Base-by-base conservation (phyloP, 2,113 vertebrate species). In the Cervus canadensis region DNA sequence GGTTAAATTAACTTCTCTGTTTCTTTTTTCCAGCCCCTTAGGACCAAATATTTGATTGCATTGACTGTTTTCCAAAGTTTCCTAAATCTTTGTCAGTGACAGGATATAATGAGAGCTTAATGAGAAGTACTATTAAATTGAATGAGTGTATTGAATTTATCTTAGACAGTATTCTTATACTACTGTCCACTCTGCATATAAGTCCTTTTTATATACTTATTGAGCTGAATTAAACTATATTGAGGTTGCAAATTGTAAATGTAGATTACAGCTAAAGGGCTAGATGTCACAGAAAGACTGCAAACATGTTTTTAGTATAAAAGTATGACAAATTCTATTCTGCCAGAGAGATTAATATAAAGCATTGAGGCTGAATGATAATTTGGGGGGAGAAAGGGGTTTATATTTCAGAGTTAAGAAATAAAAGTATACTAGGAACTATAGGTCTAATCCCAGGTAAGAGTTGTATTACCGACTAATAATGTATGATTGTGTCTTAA, bases 41-140 rank as follows among this genome's bases (percentile, higher is more conserved):
- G 13, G 17, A 78, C 12, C 21, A 89, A 96, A 79, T 79, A 89
- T 79, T 12, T 85, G 57, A 96, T 57, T 91, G n/a, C 85, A 94
- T n/a, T 43, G 43, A 57, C 45, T 82, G 54, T 92, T 88, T 86
- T 91, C 54, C 17, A 56, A 95, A 40, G 19, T 74, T 81, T 91
- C 43, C 23, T 67, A 26, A 83, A 67, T 93, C 45, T n/a, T 88
- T 74, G 19, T 92, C 59, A 76, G 62, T 45, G 62, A 12, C 33
- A 91, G 8, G 33, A 62, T 85, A 71, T 67, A 87, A 90, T 79
- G 85, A 87, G 56, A 28, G 19, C 79, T 96, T 95, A 96, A 93
- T 96, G 85, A 92, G 48, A 76, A 74, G 33, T 86, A 78, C 23
- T 23, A 81, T 89, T 96, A 92, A 87, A 89, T 33, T 89, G 16